Percentiles rank a stretch among this genome's conserved stretches.
Evolutionary conservation across 2,113 vertebrate species (phyloP).

Genomic region (Nerophis lumbriciformis): DNA sequence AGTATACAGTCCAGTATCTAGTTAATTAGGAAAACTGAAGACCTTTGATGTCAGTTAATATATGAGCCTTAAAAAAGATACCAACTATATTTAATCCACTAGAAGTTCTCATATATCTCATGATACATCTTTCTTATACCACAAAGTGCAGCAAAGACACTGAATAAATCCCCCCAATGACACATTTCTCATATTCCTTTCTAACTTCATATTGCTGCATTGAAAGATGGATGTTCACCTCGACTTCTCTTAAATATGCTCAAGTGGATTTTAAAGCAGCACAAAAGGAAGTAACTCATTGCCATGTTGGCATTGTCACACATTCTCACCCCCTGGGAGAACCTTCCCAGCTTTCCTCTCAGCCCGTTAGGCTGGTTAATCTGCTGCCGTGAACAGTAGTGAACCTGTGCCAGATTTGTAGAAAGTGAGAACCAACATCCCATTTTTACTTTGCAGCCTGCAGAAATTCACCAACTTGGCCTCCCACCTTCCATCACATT

Average conservation of each 20-base stretch:
- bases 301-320: slow-evolving; percentile 33
- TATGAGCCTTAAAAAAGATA: no score
- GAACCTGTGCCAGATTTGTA: slow-evolving; percentile 25
- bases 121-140: slow-evolving; percentile 4
- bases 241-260: no score
- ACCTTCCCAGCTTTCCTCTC: neutral
- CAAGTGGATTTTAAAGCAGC: no score
- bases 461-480: slow-evolving; percentile 40
- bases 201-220: slow-evolving; percentile 4
- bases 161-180: slow-evolving; percentile 10
- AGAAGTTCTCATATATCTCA: neutral
- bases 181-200: slow-evolving; percentile 2
- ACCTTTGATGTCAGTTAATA: no score
- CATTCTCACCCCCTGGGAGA: no score
- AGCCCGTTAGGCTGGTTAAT: slow-evolving; percentile 14
- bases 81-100: neutral
- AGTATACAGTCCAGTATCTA: no score
- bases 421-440: slow-evolving; percentile 5
- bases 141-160: slow-evolving; percentile 18
- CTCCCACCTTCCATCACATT: slow-evolving; percentile 20
- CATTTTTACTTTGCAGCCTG: slow-evolving; percentile 32
- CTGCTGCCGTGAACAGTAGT: slow-evolving; percentile 33
- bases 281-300: slow-evolving; percentile 35
- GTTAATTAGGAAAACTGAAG: no score
- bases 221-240: slow-evolving; percentile 13